A percentile compares a stretch with the other conserved stretches of the same genome.
Conservation (phyloP, 2,113 vertebrate genomes). For the Phyllostomus hastatus region DNA sequence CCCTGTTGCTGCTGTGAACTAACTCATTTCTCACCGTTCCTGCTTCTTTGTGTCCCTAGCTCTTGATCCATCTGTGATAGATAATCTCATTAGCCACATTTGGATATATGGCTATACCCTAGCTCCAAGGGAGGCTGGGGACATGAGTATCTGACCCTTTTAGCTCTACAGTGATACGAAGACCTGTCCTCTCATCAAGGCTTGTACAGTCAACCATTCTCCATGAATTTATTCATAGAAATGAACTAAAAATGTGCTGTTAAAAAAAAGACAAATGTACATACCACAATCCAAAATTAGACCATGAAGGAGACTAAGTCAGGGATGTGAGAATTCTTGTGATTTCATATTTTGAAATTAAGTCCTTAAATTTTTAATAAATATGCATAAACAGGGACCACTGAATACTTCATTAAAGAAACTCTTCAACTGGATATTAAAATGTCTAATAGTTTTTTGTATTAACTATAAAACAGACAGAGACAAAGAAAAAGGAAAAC, state of each 20-base stretch:
- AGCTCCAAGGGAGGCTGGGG: neutral
- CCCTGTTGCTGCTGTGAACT: neutral
- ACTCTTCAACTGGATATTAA: neutral
- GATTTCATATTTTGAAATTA: neutral
- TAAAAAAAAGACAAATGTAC: neutral
- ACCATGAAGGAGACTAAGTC: neutral
- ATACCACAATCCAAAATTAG: neutral
- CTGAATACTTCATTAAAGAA: neutral
- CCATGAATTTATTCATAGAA: neutral
- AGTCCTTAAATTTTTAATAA: neutral
- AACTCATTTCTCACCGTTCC: neutral
- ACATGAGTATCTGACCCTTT: neutral
- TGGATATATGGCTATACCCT: rapidly evolving
- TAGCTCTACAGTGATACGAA: neutral
- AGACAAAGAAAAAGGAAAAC: neutral
- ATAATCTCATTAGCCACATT: neutral
- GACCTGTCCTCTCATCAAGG: neutral
- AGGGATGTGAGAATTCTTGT: neutral
- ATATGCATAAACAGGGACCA: neutral
- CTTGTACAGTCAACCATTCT: neutral
- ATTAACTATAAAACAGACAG: neutral
- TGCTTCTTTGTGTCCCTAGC: neutral
- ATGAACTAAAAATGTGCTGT: neutral
- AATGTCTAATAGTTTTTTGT: neutral
- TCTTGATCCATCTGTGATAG: neutral